phyloP scores from a whole-genome alignment of 1,140 invertebrate genomes.

The Vollenhovia emeryi region DNA sequence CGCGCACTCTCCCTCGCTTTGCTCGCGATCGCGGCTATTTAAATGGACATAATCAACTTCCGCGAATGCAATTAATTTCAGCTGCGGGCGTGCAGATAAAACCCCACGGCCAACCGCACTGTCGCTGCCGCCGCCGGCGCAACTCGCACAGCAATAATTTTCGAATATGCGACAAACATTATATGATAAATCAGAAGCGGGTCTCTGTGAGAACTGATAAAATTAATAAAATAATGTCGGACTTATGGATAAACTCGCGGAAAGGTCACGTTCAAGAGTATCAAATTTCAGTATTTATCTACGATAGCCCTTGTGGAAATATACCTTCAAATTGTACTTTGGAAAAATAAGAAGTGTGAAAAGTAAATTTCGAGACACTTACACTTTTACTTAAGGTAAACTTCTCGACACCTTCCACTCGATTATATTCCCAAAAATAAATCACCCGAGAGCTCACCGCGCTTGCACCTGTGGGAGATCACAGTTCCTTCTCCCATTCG shows the following conservation, averaged over 20 bases:
- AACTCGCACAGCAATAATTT: slow-evolving; percentile 43
- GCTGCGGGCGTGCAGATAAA: slow-evolving; percentile 34
- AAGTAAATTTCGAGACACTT: too few species aligned
- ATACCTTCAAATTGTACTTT: too few species aligned
- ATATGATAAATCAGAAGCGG: neutral
- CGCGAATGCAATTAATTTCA: slow-evolving; percentile 51
- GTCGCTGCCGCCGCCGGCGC: neutral
- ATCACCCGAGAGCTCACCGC: neutral
- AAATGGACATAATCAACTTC: slow-evolving; percentile 56
- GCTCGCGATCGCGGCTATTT: slow-evolving; percentile 44
- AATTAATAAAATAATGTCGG: neutral
- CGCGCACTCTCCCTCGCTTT: neutral
- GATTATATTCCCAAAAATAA: neutral
- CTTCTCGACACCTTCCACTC: neutral
- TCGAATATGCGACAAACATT: slow-evolving; percentile 45
- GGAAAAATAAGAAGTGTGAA: too few species aligned
- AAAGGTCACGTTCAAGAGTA: neutral
- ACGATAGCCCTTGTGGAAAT: too few species aligned
- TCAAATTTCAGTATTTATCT: neutral
- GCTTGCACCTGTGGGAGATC: neutral
- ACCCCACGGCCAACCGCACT: slow-evolving; percentile 14
- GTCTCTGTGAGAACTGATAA: neutral
- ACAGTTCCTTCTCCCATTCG: neutral
- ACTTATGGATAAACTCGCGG: neutral
- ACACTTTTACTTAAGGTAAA: too few species aligned